A percentile compares a stretch with the other conserved stretches of the same genome.
These are phyloP conservation scores for Diabrotica balteata DNA, from an alignment of 2,888 invertebrate species.

Conservation along the genomic window DNA sequence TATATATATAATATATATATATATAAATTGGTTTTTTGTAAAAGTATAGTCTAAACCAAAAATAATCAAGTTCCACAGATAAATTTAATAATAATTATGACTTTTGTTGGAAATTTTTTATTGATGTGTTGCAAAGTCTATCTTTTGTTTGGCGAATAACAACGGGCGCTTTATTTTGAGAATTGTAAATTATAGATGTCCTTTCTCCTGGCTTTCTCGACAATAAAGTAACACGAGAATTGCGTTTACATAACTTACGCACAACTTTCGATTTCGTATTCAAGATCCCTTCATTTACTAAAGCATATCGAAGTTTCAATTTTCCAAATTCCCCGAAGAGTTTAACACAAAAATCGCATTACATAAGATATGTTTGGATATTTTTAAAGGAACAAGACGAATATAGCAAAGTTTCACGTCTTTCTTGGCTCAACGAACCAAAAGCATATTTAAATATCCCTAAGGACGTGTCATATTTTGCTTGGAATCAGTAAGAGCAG, in stretches of 20 bases:
- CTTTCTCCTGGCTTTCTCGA: too few relatives aligned
- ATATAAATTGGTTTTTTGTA: too few relatives aligned
- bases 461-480: constrained; percentile 24
- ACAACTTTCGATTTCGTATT: not conserved
- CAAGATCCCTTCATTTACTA: constrained; percentile 2
- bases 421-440: constrained; percentile 18
- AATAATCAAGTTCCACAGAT: too few relatives aligned
- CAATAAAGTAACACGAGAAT: too few relatives aligned
- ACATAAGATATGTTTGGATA: constrained; percentile 18
- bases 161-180: too few relatives aligned
- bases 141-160: too few relatives aligned
- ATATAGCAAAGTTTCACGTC: constrained; percentile 13
- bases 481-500: constrained; percentile 21
- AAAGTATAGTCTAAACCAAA: too few relatives aligned
- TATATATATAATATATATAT: too few relatives aligned
- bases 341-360: constrained; percentile 14
- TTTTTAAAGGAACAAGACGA: constrained; percentile 12
- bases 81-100: too few relatives aligned
- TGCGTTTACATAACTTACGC: not conserved
- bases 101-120: too few relatives aligned
- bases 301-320: constrained; percentile 7
- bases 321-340: constrained; percentile 3
- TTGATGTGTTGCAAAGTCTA: too few relatives aligned
- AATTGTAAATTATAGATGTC: too few relatives aligned
- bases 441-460: constrained; percentile 23